phyloP scores from a whole-genome alignment of 2,113 vertebrate species.

The Phoenicopterus ruber region DNA sequence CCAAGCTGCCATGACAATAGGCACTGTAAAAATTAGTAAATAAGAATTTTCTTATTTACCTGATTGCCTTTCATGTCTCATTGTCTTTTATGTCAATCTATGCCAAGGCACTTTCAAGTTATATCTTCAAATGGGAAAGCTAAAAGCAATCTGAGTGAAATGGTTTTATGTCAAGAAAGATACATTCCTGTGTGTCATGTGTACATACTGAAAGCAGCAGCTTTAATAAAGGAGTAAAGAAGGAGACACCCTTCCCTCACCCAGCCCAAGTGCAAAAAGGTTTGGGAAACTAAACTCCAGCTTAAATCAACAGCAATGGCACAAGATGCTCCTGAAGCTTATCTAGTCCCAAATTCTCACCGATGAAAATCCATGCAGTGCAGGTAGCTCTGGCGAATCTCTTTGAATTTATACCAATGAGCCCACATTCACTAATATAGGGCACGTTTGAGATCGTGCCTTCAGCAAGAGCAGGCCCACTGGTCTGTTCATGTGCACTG shows the following conservation, averaged over 20 bases:
- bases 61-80: conserved; percentile 11
- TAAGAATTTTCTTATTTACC: conserved; percentile 19
- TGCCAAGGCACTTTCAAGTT: neutral
- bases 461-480: neutral
- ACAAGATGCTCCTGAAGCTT: neutral
- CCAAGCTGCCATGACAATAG: neutral
- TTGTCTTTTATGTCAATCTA: neutral
- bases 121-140: neutral
- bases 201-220: neutral
- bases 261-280: neutral
- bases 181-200: neutral
- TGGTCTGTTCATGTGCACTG: neutral
- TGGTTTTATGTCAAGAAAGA: neutral
- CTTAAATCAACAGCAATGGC: neutral
- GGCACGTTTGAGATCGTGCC: neutral
- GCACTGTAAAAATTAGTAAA: conserved; percentile 13
- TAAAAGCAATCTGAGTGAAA: neutral
- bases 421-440: neutral
- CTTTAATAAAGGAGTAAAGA: neutral
- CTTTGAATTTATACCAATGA: neutral
- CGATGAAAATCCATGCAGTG: neutral
- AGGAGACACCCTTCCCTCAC: neutral
- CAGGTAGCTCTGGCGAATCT: neutral
- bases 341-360: neutral
- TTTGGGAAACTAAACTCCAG: neutral